These are phyloP conservation scores for Lutraria lutraria DNA, from an alignment of 2,888 invertebrate species.

Conservation along the genomic window DNA sequence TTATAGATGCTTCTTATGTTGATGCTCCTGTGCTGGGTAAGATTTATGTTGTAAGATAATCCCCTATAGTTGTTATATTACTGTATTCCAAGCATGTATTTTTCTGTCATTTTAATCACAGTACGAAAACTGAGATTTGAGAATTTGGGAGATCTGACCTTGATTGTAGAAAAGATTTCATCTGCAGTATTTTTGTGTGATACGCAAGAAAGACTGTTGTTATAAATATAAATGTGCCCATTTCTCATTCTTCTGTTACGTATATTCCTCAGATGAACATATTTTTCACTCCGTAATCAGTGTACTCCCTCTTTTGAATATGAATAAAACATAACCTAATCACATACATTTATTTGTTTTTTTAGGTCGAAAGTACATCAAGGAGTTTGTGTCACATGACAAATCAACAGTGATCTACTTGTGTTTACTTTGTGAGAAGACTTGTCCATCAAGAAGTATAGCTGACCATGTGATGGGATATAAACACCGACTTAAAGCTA, in stretches of 20 bases:
- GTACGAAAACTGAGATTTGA: not conserved
- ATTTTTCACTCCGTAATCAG: too few species aligned
- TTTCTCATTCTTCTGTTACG: too few species aligned
- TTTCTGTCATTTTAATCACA: not conserved
- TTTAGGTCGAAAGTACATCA: conserved; percentile 52
- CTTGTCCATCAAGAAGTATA: conserved; percentile 29
- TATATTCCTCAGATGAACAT: too few species aligned
- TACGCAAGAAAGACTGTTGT: too few species aligned
- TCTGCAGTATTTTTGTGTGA: too few species aligned
- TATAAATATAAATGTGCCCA: too few species aligned
- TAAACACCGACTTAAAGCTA: conserved; percentile 56
- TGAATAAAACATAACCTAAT: too few species aligned
- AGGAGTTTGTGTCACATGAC: conserved; percentile 38
- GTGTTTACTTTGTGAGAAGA: conserved; percentile 52
- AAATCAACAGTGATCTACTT: conserved; percentile 37
- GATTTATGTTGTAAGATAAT: not conserved
- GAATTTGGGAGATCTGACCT: not conserved
- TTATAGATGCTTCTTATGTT: conserved; percentile 46
- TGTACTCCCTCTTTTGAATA: too few species aligned
- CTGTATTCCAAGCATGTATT: not conserved
- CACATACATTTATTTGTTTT: not conserved
- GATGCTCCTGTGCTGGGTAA: conserved; percentile 54
- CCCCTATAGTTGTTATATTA: not conserved
- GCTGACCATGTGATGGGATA: conserved; percentile 58
- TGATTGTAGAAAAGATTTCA: too few species aligned